phyloP scores from a whole-genome alignment of 2,797 vertebrate genomes.

The Diglossa cyanea region DNA sequence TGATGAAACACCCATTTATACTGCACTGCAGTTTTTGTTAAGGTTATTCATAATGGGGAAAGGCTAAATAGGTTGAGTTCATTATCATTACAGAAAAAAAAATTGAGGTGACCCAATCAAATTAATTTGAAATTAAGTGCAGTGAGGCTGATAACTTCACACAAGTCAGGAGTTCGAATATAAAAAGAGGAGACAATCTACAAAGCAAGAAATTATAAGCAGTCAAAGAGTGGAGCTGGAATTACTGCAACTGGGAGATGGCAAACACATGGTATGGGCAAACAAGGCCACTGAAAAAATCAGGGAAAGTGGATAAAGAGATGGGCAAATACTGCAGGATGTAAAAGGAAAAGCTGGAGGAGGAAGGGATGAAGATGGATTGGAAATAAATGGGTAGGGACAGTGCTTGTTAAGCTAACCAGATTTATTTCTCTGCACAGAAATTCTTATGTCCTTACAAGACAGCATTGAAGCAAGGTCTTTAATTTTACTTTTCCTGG shows the following conservation, averaged over 20 bases:
- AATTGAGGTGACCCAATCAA: conserved; percentile 54
- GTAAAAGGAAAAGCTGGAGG: not conserved
- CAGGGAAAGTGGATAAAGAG: not conserved
- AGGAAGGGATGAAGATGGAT: conserved; percentile 38
- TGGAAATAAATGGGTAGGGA: conserved; percentile 47
- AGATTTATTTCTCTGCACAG: conserved; percentile 42
- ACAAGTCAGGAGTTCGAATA: conserved; percentile 50
- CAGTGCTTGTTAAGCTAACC: conserved; percentile 47
- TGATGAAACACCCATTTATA: conserved; percentile 35
- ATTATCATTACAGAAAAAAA: conserved; percentile 45
- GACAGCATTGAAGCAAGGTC: not conserved
- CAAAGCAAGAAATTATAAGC: conserved; percentile 21
- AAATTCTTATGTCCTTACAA: conserved; percentile 36
- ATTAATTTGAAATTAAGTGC: conserved; percentile 67
- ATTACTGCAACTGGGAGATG: not conserved
- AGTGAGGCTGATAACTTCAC: conserved; percentile 58
- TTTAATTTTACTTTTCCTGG: conserved; percentile 40
- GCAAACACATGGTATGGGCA: not conserved
- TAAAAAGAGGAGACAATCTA: conserved; percentile 28
- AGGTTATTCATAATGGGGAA: conserved; percentile 63
- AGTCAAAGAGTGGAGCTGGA: not conserved
- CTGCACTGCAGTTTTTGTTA: conserved; percentile 32
- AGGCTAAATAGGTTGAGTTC: conserved; percentile 67
- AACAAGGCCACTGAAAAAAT: not conserved
- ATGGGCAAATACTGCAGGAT: not conserved